Percentiles rank a stretch among this genome's conserved stretches.
These are phyloP conservation scores for Gorsachius goisagi DNA, from an alignment of 2,113 vertebrate genomes.

Conservation along the genomic window DNA sequence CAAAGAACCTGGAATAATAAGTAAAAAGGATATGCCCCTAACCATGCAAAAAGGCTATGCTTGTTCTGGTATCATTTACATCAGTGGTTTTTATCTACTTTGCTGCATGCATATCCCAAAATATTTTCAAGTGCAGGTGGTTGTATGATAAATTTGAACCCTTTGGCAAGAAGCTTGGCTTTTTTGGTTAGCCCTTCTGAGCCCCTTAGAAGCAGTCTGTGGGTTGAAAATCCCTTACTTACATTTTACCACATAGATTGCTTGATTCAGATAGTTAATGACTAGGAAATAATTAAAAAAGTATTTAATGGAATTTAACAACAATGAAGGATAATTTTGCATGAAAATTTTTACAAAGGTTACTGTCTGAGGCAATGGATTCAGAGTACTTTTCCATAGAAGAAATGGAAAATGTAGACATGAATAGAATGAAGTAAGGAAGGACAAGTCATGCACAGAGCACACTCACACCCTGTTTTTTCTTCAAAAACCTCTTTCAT, in stretches of 20 bases:
- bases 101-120: not conserved
- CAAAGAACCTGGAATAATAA: conserved; percentile 21
- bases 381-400: conserved; percentile 12
- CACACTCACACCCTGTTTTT: not conserved
- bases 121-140: not conserved
- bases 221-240: not conserved
- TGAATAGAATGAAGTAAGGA: not conserved
- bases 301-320: conserved; percentile 41
- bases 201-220: not conserved
- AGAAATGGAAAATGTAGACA: conserved; percentile 9
- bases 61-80: conserved; percentile 15
- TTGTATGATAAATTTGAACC: not conserved
- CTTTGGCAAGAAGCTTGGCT: not conserved
- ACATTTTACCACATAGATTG: not conserved
- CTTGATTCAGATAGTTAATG: conserved; percentile 49
- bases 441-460: not conserved
- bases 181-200: not conserved
- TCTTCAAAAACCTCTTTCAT: conserved; percentile 32
- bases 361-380: not conserved
- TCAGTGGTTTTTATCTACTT: not conserved
- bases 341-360: not conserved
- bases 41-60: not conserved
- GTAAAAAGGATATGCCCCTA: not conserved
- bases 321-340: not conserved
- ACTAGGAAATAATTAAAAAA: conserved; percentile 8